Evolutionary conservation across 1,140 invertebrate species (phyloP).

Genomic region (Lethrus apterus): DNA sequence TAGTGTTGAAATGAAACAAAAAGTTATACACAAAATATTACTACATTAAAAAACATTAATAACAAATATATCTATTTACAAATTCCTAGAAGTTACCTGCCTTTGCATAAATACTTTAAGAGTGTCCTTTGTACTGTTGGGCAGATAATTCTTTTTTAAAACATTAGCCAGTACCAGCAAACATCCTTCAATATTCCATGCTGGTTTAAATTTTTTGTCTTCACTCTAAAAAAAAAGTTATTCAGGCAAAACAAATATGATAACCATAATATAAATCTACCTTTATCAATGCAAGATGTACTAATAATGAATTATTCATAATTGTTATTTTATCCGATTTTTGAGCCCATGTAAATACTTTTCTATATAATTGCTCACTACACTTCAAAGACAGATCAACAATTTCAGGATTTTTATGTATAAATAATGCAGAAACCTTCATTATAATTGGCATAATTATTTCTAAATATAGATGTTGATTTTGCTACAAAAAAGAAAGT

Average conservation of each 20-base stretch:
- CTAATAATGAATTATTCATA: slow-evolving; percentile 58
- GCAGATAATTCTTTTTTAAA: slow-evolving; percentile 45
- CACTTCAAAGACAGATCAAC: slow-evolving; percentile 46
- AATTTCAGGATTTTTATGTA: slow-evolving; percentile 46
- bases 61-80: too few species aligned
- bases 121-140: slow-evolving; percentile 45
- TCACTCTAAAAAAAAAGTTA: slow-evolving; percentile 44
- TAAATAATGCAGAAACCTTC: slow-evolving; percentile 53
- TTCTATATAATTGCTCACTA: slow-evolving; percentile 50
- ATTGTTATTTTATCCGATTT: slow-evolving; percentile 43
- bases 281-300: slow-evolving; percentile 63
- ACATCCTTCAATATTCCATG: slow-evolving; percentile 54
- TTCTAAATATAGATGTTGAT: slow-evolving; percentile 41
- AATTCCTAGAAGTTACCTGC: too few species aligned
- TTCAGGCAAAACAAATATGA: slow-evolving; percentile 16
- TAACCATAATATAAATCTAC: slow-evolving; percentile 38
- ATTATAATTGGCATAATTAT: slow-evolving; percentile 47
- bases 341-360: slow-evolving; percentile 51
- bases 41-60: background rate
- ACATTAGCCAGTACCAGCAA: slow-evolving; percentile 50
- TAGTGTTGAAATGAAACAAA: background rate
- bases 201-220: slow-evolving; percentile 48
- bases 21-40: background rate
- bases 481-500: slow-evolving; percentile 31
- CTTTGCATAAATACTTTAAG: slow-evolving; percentile 51